These are phyloP conservation scores for Colinus virginianus DNA, from an alignment of 2,113 vertebrate species.

Conservation along the genomic window DNA sequence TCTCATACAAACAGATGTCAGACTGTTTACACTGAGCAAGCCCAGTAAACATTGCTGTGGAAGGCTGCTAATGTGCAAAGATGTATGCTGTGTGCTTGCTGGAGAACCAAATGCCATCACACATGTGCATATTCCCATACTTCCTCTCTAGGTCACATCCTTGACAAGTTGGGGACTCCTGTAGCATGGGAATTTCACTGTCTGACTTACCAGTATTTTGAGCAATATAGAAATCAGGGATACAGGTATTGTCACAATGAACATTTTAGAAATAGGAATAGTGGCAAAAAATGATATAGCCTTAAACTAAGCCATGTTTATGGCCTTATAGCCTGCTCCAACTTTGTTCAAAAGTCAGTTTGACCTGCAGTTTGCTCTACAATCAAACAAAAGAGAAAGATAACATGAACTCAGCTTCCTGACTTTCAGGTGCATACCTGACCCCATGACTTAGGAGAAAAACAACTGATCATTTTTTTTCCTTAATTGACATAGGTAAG, in stretches of 20 bases:
- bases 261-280: not conserved
- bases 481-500: not conserved
- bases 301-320: not conserved
- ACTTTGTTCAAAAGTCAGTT: not conserved
- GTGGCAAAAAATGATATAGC: not conserved
- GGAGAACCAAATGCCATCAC: not conserved
- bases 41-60: constrained; percentile 6
- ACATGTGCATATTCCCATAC: not conserved
- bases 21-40: constrained; percentile 24
- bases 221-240: not conserved
- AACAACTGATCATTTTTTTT: not conserved
- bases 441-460: not conserved
- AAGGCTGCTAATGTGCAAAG: constrained; percentile 30
- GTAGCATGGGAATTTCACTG: accelerated
- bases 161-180: not conserved
- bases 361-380: not conserved
- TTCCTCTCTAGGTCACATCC: accelerated
- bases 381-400: not conserved
- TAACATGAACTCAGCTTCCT: not conserved
- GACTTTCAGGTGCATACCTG: not conserved
- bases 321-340: not conserved
- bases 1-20: constrained; percentile 58
- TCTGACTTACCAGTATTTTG: not conserved
- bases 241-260: not conserved
- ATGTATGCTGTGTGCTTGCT: not conserved